Conservation (phyloP, 2,113 vertebrate species). For the Amazona guildingii region DNA sequence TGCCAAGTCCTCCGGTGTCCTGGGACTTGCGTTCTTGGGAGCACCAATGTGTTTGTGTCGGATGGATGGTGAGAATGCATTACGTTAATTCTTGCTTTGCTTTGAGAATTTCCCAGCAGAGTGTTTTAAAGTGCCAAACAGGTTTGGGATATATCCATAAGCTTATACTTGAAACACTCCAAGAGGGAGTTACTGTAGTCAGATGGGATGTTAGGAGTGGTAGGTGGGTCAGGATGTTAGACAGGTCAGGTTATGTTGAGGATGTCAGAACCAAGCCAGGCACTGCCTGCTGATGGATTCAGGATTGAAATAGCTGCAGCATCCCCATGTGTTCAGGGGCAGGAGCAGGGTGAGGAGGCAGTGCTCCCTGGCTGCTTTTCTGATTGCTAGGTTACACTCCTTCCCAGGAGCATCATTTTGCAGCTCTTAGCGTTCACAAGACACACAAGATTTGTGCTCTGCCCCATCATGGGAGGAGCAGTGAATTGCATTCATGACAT, state of each 20-base stretch:
- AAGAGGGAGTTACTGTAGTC: background rate
- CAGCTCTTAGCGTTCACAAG: background rate
- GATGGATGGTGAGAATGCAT: background rate
- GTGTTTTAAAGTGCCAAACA: background rate
- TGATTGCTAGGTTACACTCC: background rate
- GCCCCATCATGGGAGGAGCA: background rate
- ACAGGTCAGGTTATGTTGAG: background rate
- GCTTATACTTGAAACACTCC: background rate
- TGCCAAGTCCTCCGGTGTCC: background rate
- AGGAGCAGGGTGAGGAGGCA: background rate
- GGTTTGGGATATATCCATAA: background rate
- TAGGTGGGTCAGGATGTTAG: background rate
- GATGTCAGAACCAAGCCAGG: background rate
- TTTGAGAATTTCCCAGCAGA: background rate
- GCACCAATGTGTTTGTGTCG: rapidly evolving
- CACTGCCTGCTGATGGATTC: rapidly evolving
- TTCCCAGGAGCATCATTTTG: background rate
- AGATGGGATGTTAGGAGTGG: rapidly evolving
- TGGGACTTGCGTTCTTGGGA: background rate
- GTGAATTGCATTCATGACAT: background rate
- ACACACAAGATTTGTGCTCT: background rate
- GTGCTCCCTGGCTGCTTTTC: background rate
- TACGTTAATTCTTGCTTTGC: background rate
- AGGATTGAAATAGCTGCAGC: background rate
- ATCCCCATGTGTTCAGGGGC: rapidly evolving